Base-by-base conservation (phyloP, 2,113 vertebrate species). In the Picathartes gymnocephalus region DNA sequence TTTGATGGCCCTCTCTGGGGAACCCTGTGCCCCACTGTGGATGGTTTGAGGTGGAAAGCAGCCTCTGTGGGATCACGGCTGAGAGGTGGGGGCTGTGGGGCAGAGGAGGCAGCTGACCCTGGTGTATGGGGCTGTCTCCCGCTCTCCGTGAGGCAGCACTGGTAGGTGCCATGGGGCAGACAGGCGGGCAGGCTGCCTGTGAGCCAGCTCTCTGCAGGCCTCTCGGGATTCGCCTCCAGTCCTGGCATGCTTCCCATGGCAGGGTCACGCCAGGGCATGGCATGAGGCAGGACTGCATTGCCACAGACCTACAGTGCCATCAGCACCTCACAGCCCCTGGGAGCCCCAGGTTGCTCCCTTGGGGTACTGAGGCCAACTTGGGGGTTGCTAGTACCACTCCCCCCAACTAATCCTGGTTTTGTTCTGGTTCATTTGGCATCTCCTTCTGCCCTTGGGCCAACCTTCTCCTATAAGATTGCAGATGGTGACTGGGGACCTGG, bases 401-500 rank as follows among this genome's bases (percentile, higher is more conserved):
- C 14, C 6, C 2, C 1, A 7, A 9, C 24, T 86, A 72, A 79
- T 79, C 35, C 22, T 1, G 0, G 9, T 58, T 90, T 86, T 79
- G 7, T 91, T 83, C 56, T 71, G 20, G 10, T 91, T 95, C 2
- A 0, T 84, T 74, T 76, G 47, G 13, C 31, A 33, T 73, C 37
- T 85, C 33, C n/a, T 45, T 56, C 84, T 72, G 54, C 44, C 10
- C 31, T 40, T 8, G 8, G 74, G 31, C 39, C 2, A 4, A 2
- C 64, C 51, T 2, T 7, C 1, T 3, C 42, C 45, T 20, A 0
- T 1, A 6, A 45, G 25, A 33, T 3, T 56, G 14, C 25, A 16
- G 21, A 28, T 27, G 27, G 53, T 57, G 51, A 33, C n/a, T 1
- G 4, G 27, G 14, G 19, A 16, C 19, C 22, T 8, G 14, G 44